Base-by-base conservation (phyloP, 1,140 invertebrate species). In the Panulirus ornatus region DNA sequence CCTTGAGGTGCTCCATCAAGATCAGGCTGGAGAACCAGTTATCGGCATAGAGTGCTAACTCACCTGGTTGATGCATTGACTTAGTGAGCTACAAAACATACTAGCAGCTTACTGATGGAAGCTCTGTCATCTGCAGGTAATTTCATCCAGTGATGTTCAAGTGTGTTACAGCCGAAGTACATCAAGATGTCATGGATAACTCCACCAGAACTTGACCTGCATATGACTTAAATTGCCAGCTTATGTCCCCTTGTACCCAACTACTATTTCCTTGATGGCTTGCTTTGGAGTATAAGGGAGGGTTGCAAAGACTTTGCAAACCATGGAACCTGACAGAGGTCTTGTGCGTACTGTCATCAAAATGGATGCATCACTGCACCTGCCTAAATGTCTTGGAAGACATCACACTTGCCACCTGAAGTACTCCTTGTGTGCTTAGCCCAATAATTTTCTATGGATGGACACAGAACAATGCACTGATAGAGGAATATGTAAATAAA, bases 151-250 rank as follows among this genome's bases (percentile, higher is more conserved):
- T 47, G 27, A 6, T 14, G 1, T 1, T 5, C 3, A 34, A 58
- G 11, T 47, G 44, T 34, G 36, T 51, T 8, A 1, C 8, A 8
- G 1, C 82, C 82, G 30, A 70, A 58, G 27, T 70, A 84, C 3
- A 84, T 2, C 0, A 84, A 1, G 0, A 84, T 84, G 79, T 63
- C 79, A 44, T 84, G 63, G 11, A 84, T 84, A 27, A 70, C 58
- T 2, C 44, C 81, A 83, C 38, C 82, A 1, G 6, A 16, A 3
- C 5, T 16, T 14, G 82, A 27, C 3, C 63, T 2, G 40, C 2
- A 84, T 34, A 70, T 84, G 82, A 2, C 63, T 36, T 2, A 84
- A 42, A 42, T 66, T 70, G 16, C 82, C 63, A 16, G 82, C 82
- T 3, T 2, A 70, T 16, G 3, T 84, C 9, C 82, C 82, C 27